A percentile compares a stretch with the other conserved stretches of the same genome.
phyloP scores from a whole-genome alignment of 2,797 vertebrate genomes.

The Acipenser transmontanus region DNA sequence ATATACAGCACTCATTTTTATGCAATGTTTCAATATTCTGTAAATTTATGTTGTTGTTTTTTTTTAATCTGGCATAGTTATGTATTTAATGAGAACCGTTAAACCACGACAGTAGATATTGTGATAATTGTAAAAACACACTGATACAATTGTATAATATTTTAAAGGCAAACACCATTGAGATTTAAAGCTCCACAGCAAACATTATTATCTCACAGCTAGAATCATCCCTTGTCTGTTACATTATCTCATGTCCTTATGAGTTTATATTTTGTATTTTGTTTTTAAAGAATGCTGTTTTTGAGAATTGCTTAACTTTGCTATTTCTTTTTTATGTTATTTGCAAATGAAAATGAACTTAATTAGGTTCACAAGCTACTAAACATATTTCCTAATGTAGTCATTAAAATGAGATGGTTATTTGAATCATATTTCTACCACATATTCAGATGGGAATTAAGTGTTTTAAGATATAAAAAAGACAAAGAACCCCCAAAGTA shows the following conservation, averaged over 20 bases:
- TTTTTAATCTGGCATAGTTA: no score
- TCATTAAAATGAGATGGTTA: slow-evolving; percentile 3
- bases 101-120: no score
- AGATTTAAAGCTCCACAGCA: slow-evolving; percentile 9
- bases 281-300: slow-evolving; percentile 29
- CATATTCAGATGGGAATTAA: neutral
- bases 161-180: neutral
- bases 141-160: neutral
- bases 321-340: slow-evolving; percentile 19
- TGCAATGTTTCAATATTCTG: no score
- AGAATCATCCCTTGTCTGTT: slow-evolving; percentile 54
- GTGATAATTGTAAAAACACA: neutral
- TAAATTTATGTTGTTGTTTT: no score
- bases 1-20: no score
- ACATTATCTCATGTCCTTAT: slow-evolving; percentile 43
- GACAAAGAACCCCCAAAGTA: slow-evolving; percentile 1
- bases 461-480: slow-evolving; percentile 10
- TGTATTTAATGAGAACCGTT: no score
- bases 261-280: slow-evolving; percentile 17
- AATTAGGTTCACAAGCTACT: slow-evolving; percentile 5
- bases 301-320: slow-evolving; percentile 34
- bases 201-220: slow-evolving; percentile 45
- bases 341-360: slow-evolving; percentile 11
- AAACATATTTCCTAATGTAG: neutral
- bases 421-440: neutral